Conservation (phyloP, 1,140 invertebrate species). For the Diploscapter pachys region DNA sequence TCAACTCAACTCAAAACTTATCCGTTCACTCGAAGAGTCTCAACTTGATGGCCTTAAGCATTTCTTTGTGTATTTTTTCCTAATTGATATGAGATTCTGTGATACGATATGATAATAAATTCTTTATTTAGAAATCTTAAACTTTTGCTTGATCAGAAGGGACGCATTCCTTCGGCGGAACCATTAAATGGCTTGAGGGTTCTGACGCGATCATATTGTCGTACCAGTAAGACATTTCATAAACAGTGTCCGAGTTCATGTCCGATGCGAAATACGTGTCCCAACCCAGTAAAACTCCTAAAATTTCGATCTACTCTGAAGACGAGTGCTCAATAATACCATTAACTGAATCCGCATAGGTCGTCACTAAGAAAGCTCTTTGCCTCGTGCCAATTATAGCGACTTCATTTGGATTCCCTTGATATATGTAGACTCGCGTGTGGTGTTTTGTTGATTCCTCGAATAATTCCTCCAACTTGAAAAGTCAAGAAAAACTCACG, state of each 20-base stretch:
- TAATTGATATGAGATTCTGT: too few relatives aligned
- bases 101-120: too few relatives aligned
- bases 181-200: too few relatives aligned
- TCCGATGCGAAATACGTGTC: conserved; percentile 16
- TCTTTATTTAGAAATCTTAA: too few relatives aligned
- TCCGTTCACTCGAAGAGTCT: too few relatives aligned
- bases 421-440: conserved; percentile 2
- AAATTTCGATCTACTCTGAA: not conserved
- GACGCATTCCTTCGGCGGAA: too few relatives aligned
- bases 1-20: too few relatives aligned
- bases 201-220: not conserved
- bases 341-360: not conserved
- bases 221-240: conserved; percentile 15
- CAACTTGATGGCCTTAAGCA: too few relatives aligned
- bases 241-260: conserved; percentile 4
- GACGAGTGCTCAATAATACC: not conserved
- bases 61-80: too few relatives aligned
- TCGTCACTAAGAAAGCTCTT: conserved; percentile 4
- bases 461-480: not conserved
- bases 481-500: not conserved
- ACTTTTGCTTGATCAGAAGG: too few relatives aligned
- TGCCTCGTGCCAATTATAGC: conserved; percentile 6
- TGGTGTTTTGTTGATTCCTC: conserved; percentile 11
- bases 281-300: conserved; percentile 7
- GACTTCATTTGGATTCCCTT: conserved; percentile 9